Base-by-base conservation (phyloP, 2,888 invertebrate genomes). In the Acrobasis consociella region DNA sequence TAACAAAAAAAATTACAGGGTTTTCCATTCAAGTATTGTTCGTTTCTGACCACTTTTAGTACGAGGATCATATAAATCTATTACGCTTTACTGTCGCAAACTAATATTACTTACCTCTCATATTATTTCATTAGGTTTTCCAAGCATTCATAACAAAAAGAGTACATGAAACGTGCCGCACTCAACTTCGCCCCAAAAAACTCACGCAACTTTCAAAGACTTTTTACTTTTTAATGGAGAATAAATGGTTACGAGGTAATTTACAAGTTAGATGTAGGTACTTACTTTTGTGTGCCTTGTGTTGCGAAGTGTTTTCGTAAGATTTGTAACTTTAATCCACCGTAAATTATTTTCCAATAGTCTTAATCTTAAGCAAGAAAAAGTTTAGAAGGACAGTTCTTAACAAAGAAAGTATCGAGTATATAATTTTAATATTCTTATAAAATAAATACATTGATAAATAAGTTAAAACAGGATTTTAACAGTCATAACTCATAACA, bases 41-140 rank as follows among this genome's bases (percentile, higher is more conserved):
- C n/a, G n/a, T n/a, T n/a, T n/a, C n/a, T n/a, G 22, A 22, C 22
- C 22, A 22, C 22, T 22, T 22, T 22, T 22, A 22, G 22, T 22
- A 22, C 2, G 22, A 22, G 22, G 22, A 22, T 22, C 22, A 22
- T 22, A 22, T 22, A 22, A 22, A 22, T 22, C n/a, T 22, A 22
- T 22, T 2, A 3, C 22, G 22, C 22, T 22, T 22, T 22, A 3
- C 73, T 77, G 77, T 81, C 78, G 78, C 76, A 83, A 83, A 83
- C 82, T 78, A 82, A 81, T 77, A 72, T 75, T 73, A 72, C 75
- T 75, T 73, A 72, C 75, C 52, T 10, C 78, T 80, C 75, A 72
- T 70, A 76, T 77, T 73, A 73, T 73, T 74, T 66, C 67, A 58
- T 62, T 65, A 58, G 22, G 63, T 13, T 62, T 69, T 70, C 72